Percentiles rank a stretch among this genome's conserved stretches.
phyloP scores from a whole-genome alignment of 2,797 vertebrate species.

The Ara ararauna region DNA sequence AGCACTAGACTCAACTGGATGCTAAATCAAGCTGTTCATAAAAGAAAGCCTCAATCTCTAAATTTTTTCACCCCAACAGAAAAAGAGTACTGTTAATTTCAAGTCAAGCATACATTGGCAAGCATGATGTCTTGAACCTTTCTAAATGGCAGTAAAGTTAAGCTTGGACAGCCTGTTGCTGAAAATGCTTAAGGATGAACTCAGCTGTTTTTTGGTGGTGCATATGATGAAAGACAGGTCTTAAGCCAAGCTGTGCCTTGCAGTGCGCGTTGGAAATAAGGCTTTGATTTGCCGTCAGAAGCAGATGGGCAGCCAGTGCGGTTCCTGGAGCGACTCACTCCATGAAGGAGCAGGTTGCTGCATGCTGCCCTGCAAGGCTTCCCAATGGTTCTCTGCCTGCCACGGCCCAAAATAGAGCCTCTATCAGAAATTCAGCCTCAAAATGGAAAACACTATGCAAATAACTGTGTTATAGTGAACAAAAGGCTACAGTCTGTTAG shows the following conservation, averaged over 20 bases:
- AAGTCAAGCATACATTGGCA: background rate
- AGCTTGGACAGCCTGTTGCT: background rate
- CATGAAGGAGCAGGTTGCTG: background rate
- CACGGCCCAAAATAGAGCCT: background rate
- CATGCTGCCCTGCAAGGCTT: background rate
- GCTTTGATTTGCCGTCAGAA: background rate
- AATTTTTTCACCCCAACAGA: background rate
- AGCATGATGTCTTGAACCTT: background rate
- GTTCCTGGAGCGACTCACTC: background rate
- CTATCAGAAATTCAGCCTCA: constrained; percentile 8
- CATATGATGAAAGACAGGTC: background rate
- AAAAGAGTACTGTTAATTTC: background rate
- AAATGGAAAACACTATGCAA: constrained; percentile 38
- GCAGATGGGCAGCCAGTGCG: constrained; percentile 8
- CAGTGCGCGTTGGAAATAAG: background rate
- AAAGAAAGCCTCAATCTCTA: background rate
- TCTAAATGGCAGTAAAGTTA: background rate
- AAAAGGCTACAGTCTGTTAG: constrained; percentile 23
- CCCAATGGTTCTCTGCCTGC: background rate
- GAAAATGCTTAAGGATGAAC: background rate
- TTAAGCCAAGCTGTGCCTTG: background rate
- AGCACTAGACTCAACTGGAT: background rate
- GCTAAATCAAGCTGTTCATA: background rate
- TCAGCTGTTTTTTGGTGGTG: background rate
- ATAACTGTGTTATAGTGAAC: constrained; percentile 19